Evolutionary conservation across 2,797 vertebrate genomes (phyloP).

Genomic region (Lutjanus campechanus): DNA sequence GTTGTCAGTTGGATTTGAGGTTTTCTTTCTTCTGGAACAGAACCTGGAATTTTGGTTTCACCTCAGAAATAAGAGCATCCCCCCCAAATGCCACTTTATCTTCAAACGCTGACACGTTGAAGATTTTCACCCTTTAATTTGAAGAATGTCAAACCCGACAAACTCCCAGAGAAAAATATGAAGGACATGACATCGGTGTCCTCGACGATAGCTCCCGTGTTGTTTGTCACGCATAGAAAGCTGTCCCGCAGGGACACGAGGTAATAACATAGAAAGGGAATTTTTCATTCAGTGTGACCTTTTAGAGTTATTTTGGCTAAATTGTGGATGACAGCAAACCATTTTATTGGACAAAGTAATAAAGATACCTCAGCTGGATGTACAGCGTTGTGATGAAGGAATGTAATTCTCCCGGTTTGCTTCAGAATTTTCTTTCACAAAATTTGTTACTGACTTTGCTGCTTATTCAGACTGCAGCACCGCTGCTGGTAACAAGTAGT

Average conservation of each 20-base stretch:
- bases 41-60: no score
- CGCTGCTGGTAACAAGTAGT: background rate
- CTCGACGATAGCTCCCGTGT: background rate
- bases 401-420: background rate
- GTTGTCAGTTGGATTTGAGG: no score
- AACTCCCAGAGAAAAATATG: background rate
- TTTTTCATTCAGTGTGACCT: constrained; percentile 21
- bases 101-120: background rate
- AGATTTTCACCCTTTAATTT: background rate
- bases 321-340: background rate
- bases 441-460: background rate
- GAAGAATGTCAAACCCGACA: background rate
- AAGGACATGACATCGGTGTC: background rate
- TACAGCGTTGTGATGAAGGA: background rate
- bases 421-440: background rate
- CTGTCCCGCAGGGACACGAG: constrained; percentile 17
- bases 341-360: background rate
- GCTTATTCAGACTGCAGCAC: background rate
- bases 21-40: no score
- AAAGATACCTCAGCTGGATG: background rate
- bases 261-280: background rate
- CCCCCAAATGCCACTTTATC: background rate
- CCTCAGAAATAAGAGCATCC: background rate
- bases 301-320: constrained; percentile 2
- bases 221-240: constrained; percentile 18